Conservation (phyloP, 2,888 invertebrate species). For the Helicoverpa assulta region DNA sequence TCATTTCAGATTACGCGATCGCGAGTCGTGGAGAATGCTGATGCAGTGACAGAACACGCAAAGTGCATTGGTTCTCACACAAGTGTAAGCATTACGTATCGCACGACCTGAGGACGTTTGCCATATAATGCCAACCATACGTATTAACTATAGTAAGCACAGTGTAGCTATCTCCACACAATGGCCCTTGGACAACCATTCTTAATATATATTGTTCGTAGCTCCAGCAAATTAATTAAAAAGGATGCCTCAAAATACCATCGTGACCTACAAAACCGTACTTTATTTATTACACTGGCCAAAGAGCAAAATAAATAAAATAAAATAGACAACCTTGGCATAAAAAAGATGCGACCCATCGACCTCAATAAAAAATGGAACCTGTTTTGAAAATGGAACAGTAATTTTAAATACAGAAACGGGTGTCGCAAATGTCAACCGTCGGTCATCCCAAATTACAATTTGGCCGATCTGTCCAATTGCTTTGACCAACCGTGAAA, state of each 20-base stretch:
- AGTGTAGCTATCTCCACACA: slow-evolving; percentile 9
- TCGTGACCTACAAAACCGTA: background rate
- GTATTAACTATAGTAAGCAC: slow-evolving; percentile 44
- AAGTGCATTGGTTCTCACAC: slow-evolving; percentile 50
- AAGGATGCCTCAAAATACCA: background rate
- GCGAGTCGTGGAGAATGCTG: slow-evolving; percentile 90
- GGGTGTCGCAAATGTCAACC: slow-evolving; percentile 4
- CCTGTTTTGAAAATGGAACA: slow-evolving; percentile 14
- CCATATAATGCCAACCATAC: slow-evolving; percentile 32
- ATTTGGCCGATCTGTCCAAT: slow-evolving; percentile 9
- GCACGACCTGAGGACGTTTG: slow-evolving; percentile 23
- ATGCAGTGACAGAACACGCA: slow-evolving; percentile 55
- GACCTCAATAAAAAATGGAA: slow-evolving; percentile 17
- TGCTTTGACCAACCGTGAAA: background rate
- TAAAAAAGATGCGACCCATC: slow-evolving; percentile 14
- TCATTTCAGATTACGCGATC: slow-evolving; percentile 89
- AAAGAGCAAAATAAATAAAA: background rate
- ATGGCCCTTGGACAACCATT: background rate
- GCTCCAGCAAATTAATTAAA: background rate
- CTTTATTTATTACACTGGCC: background rate
- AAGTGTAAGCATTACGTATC: slow-evolving; percentile 54
- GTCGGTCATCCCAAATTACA: slow-evolving; percentile 17
- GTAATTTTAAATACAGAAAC: slow-evolving; percentile 11
- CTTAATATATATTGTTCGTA: too few relatives aligned
- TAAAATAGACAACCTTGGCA: background rate